phyloP scores from a whole-genome alignment of 1,140 invertebrate species.

The Euwallacea similis region DNA sequence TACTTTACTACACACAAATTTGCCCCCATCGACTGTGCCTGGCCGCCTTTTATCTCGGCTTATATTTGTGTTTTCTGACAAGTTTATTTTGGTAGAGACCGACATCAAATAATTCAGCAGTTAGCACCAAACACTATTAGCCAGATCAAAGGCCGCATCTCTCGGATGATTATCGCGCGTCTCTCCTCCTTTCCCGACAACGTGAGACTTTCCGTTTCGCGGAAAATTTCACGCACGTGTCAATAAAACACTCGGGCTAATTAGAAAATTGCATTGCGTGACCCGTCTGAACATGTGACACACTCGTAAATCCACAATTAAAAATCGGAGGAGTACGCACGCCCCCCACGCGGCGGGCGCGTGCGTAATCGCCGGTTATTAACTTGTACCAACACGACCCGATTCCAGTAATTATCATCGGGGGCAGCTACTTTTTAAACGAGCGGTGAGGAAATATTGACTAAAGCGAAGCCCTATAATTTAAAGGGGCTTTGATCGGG shows the following conservation, averaged over 20 bases:
- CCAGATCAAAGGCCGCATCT: slow-evolving; percentile 13
- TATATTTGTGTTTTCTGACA: slow-evolving; percentile 4
- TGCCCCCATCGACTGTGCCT: too few species aligned
- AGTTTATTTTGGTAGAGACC: slow-evolving; percentile 13
- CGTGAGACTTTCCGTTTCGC: too few species aligned
- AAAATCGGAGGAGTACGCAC: neutral
- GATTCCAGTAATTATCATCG: neutral
- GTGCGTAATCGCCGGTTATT: neutral
- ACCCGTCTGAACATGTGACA: too few species aligned
- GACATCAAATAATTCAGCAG: slow-evolving; percentile 22
- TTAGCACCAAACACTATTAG: slow-evolving; percentile 27
- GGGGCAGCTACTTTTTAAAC: too few species aligned
- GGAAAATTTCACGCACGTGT: slow-evolving; percentile 18
- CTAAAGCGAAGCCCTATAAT: neutral
- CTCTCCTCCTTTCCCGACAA: too few species aligned
- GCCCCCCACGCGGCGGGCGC: neutral
- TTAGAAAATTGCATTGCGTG: slow-evolving; percentile 34
- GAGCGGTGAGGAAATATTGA: neutral
- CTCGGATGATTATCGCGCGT: too few species aligned
- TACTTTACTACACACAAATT: too few species aligned
- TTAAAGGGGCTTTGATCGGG: neutral
- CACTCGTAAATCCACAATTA: too few species aligned
- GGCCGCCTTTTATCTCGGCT: neutral
- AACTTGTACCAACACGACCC: neutral
- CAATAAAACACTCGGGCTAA: slow-evolving; percentile 27